These are phyloP conservation scores for Acanthopleura granulata DNA, from an alignment of 2,888 invertebrate species.

Conservation along the genomic window DNA sequence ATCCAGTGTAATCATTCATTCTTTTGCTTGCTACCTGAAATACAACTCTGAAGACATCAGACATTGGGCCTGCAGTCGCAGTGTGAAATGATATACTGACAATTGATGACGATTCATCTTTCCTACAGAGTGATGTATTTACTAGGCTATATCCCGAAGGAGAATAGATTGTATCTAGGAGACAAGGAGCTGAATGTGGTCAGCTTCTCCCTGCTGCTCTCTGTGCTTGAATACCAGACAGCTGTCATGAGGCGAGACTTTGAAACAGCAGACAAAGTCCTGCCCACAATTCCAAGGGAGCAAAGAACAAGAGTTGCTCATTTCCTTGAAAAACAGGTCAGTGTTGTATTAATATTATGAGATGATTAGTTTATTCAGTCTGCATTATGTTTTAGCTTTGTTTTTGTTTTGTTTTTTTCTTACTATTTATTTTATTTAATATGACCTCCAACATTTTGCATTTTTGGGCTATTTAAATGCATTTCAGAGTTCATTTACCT, in stretches of 20 bases:
- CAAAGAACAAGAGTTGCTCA: constrained; percentile 98
- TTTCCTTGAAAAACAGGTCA: constrained; percentile 96
- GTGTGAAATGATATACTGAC: no score
- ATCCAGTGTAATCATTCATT: no score
- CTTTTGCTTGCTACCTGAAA: no score
- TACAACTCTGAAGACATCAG: no score
- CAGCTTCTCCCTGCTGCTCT: constrained; percentile 86
- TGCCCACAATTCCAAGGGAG: constrained; percentile 95
- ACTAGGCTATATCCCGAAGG: constrained; percentile 94
- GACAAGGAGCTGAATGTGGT: constrained; percentile 94
- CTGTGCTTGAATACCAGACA: constrained; percentile 98
- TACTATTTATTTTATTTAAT: no score
- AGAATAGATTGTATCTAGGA: constrained; percentile 94
- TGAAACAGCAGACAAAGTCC: constrained; percentile 88
- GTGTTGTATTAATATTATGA: neutral
- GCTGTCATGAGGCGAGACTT: constrained; percentile 99
- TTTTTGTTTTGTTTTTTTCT: no score
- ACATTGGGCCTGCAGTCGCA: no score
- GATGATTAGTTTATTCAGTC: neutral
- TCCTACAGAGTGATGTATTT: constrained; percentile 88
- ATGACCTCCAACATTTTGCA: no score
- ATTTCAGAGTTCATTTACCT: no score
- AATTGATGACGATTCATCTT: neutral
- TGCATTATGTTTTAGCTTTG: no score
- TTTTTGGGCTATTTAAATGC: no score